Evolutionary conservation across 2,797 vertebrate species (phyloP).

Genomic region (Aldrovandia affinis): DNA sequence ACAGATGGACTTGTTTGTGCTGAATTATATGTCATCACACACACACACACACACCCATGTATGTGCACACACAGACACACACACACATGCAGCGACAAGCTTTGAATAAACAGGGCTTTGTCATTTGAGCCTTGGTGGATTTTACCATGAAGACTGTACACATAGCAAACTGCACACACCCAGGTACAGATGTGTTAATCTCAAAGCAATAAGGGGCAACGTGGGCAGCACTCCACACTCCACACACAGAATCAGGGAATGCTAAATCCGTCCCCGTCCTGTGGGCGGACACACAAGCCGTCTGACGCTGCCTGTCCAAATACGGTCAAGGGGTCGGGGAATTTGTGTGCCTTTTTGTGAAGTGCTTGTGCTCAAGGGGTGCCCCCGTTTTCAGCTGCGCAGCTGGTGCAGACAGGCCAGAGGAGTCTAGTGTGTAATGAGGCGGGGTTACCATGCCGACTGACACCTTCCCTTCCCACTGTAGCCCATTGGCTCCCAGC

Average conservation of each 20-base stretch:
- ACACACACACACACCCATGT: not conserved
- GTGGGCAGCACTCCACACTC: not conserved
- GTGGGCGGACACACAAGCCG: too few species aligned
- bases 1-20: not conserved
- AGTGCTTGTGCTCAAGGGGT: not conserved
- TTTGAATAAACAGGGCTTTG: not conserved
- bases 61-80: not conserved
- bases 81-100: not conserved
- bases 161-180: not conserved
- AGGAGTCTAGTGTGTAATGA: too few species aligned
- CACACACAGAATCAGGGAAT: not conserved
- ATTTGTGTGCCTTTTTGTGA: too few species aligned
- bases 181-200: constrained; percentile 13
- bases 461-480: too few species aligned
- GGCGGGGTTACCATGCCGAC: too few species aligned
- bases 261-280: not conserved
- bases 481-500: too few species aligned
- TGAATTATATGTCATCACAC: not conserved
- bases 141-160: not conserved
- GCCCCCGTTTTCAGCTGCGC: not conserved
- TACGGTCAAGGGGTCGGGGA: not conserved
- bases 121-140: not conserved
- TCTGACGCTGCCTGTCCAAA: not conserved
- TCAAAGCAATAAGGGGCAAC: not conserved
- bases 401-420: too few species aligned